Conservation (phyloP, 2,113 vertebrate genomes). For the Lipophrys pholis region DNA sequence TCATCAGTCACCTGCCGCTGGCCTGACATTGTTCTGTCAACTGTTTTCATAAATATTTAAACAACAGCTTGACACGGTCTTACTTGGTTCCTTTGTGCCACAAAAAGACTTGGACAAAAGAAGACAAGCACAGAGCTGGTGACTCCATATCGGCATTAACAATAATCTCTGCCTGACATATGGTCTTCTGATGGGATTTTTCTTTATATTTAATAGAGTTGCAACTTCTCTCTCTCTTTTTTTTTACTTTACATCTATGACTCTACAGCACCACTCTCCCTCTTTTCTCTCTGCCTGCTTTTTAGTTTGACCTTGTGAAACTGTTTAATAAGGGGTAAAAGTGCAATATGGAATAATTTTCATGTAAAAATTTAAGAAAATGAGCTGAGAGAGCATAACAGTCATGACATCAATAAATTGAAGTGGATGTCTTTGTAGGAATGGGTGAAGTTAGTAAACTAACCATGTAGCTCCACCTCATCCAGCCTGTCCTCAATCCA, state of each 20-base stretch:
- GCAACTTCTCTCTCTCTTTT: not conserved
- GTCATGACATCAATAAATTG: too few species aligned
- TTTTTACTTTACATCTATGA: not conserved
- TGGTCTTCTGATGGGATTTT: not conserved
- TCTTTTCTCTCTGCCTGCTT: not conserved
- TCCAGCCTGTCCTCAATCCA: too few species aligned
- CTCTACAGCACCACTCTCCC: not conserved
- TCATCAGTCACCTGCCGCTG: slow-evolving; percentile 70
- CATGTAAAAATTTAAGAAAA: too few species aligned
- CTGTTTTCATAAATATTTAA: slow-evolving; percentile 76
- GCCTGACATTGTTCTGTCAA: slow-evolving; percentile 69
- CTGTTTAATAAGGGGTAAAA: too few species aligned
- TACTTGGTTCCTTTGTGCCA: slow-evolving; percentile 48
- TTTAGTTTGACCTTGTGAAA: slow-evolving; percentile 24
- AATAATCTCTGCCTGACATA: slow-evolving; percentile 28
- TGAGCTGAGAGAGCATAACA: too few species aligned
- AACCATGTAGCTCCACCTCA: too few species aligned
- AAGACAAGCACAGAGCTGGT: slow-evolving; percentile 16
- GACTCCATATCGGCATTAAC: slow-evolving; percentile 14
- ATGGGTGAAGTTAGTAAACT: too few species aligned
- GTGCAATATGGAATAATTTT: too few species aligned
- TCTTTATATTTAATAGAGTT: slow-evolving; percentile 3
- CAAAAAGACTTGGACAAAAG: slow-evolving; percentile 50
- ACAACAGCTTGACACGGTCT: slow-evolving; percentile 46
- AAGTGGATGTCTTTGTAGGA: too few species aligned